phyloP scores from a whole-genome alignment of 2,797 vertebrate species.

The Pteronotus mesoamericanus region DNA sequence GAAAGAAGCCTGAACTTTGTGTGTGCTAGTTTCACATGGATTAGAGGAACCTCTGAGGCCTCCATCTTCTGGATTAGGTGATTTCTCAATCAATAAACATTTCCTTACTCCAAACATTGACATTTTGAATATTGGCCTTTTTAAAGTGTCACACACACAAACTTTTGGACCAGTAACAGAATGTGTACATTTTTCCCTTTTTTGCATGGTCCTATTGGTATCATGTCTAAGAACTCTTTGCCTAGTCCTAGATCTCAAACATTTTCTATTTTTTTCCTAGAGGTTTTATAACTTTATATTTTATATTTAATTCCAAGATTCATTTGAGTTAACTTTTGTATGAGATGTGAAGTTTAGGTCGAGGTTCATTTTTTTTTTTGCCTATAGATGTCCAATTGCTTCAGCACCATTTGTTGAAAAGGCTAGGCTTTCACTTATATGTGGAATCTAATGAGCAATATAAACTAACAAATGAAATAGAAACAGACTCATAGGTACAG shows the following conservation, averaged over 20 bases:
- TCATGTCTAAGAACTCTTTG: not conserved
- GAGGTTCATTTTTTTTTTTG: not conserved
- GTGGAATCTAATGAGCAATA: not conserved
- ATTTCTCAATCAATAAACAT: not conserved
- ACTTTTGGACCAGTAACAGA: not conserved
- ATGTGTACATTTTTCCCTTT: not conserved
- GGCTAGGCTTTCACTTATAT: not conserved
- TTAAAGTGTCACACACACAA: not conserved
- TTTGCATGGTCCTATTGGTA: not conserved
- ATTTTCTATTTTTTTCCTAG: not conserved
- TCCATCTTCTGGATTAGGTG: not conserved
- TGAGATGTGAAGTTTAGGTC: not conserved
- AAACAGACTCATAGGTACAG: not conserved
- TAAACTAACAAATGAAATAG: not conserved
- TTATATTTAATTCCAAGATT: slow-evolving; percentile 4
- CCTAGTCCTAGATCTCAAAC: not conserved
- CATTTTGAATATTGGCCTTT: not conserved
- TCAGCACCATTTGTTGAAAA: not conserved
- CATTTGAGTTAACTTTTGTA: not conserved
- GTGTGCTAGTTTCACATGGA: not conserved
- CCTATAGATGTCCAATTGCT: not conserved
- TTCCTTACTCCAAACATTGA: not conserved
- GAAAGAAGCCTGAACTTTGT: not conserved
- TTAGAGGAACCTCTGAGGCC: not conserved
- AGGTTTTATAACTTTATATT: slow-evolving; percentile 28